Evolutionary conservation across 2,888 invertebrate species (phyloP), one percentile per base, ranked within the genome.

Genomic region (Agriopis marginaria): DNA sequence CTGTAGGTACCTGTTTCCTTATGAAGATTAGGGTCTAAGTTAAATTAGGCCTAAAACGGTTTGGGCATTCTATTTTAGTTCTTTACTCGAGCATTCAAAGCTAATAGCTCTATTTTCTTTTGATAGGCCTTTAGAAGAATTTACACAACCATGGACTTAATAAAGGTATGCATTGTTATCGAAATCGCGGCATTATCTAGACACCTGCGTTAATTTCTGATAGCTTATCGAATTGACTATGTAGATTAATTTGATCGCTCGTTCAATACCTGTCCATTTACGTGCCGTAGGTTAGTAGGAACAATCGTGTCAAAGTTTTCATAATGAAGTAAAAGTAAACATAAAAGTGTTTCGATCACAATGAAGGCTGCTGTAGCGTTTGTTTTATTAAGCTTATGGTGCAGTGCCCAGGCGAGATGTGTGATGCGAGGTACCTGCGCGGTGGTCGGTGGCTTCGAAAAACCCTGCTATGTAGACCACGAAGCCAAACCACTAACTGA

Each of bases 131-230:
- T 44, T 10, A 44, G 23, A 62, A 62, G 17, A 62, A 62, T 47
- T 44, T 39, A 53, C 12, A 12, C 39, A 60, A 42, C 44, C 40
- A 42, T 10, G 17, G 10, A 49, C 12, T 66, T 60, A 42, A 23
- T 39, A 54, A 47, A 32, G 32, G 49, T 45, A 32, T 47, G 44
- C 66, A 44, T 64, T 66, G 54, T 58, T 66, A 70, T 72, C 68
- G 59, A 69, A 72, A 72, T 70, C 71, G 67, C 64, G 70, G 50
- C 65, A 73, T 83, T 87, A 91, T 89, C 89, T 74, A 63, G 44
- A 77, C 89, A 91, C 90, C 90, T 91, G 90, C 83, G 78, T 81
- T 83, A 82, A 83, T 84, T 86, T 82, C 67, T 75, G 88, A 90
- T 91, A 90, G 68, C 75, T 68, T 90, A 91, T 91, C 89, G 77